Evolutionary conservation across 2,797 vertebrate species (phyloP), one percentile per base, ranked within the genome.

Genomic region (Channa striata): DNA sequence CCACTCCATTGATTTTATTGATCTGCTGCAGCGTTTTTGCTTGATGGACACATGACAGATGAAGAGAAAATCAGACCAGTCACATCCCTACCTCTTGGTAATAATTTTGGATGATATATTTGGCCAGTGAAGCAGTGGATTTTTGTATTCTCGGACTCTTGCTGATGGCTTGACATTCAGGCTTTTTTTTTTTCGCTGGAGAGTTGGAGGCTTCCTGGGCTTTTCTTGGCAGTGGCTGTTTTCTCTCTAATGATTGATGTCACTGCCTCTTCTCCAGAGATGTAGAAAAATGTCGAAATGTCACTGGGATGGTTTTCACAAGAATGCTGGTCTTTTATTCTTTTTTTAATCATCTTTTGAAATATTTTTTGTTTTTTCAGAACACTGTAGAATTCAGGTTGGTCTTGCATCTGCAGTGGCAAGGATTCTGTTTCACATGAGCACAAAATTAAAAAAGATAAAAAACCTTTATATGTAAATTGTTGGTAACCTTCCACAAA

Each of bases 161-260:
- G 37, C 65, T 43, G 46, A 48, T 42, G 40, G 68, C 53, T 62
- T 57, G 66, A 63, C 54, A 49, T 78, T 48, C 65, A 74, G 64
- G 39, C 30, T 21, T 63, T 46, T 37, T 39, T n/a, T 8, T 20
- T 2, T 56, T 75, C 75, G 51, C 34, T 14, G 63, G 65, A 48
- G 78, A 68, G 20, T 56, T 0, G 23, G 44, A 62, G 50, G 23
- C 72, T 40, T 68, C 33, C 30, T 37, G 59, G 1, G 2, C 7
- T 58, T 81, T 80, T 79, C 73, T 68, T 59, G 58, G 68, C 72
- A 46, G 20, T 34, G 40, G 60, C 72, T 33, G 77, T 72, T 87
- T 80, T 83, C 72, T 78, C 57, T 23, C 17, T 30, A 5, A 14
- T 85, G 81, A 88, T 82, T 72, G 77, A 89, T 87, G 77, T 73